Evolutionary conservation across 2,888 invertebrate species (phyloP).

Genomic region (Heliconius charithonia): DNA sequence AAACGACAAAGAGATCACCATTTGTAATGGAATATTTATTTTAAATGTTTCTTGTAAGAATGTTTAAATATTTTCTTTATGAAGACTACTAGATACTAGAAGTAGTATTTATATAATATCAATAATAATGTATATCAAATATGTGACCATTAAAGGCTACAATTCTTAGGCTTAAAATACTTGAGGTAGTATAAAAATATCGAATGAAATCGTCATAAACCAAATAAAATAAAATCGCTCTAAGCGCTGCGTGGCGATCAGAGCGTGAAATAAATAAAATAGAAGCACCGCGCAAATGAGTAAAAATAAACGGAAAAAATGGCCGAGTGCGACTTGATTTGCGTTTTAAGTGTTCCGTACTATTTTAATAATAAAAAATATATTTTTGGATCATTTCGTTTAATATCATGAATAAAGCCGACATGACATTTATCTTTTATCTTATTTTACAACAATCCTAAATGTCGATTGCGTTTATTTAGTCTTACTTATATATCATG

Average conservation of each 20-base stretch:
- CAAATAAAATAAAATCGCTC: constrained; percentile 66
- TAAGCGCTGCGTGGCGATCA: constrained; percentile 74
- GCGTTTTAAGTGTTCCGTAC: constrained; percentile 4
- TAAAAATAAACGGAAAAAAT: constrained; percentile 50
- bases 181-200: constrained; percentile 44
- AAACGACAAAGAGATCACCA: constrained; percentile 48
- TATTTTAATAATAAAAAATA: background rate
- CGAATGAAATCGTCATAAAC: constrained; percentile 57
- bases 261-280: constrained; percentile 80
- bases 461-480: background rate
- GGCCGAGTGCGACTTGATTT: background rate
- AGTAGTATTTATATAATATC: background rate
- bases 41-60: background rate
- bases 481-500: background rate
- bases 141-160: constrained; percentile 1
- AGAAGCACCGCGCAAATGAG: constrained; percentile 72
- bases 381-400: background rate
- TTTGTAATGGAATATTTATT: constrained; percentile 2
- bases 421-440: background rate
- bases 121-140: background rate
- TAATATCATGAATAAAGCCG: background rate
- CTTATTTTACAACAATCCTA: background rate
- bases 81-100: too few relatives aligned
- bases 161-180: constrained; percentile 32
- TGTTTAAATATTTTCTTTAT: background rate